phyloP scores from a whole-genome alignment of 2,888 invertebrate species.

The Sminthurinus aureus region DNA sequence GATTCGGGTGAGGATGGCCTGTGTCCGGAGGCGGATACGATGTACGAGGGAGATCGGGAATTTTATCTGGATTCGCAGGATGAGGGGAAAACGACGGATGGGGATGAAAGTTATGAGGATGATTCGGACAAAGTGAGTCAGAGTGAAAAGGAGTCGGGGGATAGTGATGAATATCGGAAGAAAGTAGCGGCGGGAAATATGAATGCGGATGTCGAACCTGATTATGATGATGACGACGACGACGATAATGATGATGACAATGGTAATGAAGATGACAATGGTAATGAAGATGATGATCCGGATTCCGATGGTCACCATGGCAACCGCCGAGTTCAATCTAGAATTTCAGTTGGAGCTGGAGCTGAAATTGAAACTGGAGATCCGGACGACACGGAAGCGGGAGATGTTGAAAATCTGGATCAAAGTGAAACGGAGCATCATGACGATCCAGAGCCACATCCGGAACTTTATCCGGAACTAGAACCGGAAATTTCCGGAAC shows the following conservation, averaged over 20 bases:
- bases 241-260: not conserved
- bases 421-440: too few species aligned
- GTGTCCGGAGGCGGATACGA: conserved; percentile 23
- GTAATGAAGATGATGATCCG: not conserved
- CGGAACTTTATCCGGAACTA: not conserved
- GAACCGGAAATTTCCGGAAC: not conserved
- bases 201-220: not conserved
- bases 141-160: conserved; percentile 5
- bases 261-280: not conserved
- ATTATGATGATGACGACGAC: not conserved
- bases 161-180: conserved; percentile 18
- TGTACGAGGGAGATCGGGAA: conserved; percentile 36
- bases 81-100: not conserved
- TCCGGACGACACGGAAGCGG: too few species aligned
- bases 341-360: too few species aligned
- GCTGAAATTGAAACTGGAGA: too few species aligned
- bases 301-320: not conserved
- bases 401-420: too few species aligned
- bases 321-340: not conserved
- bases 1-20: conserved; percentile 21
- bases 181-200: not conserved
- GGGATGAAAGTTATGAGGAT: not conserved
- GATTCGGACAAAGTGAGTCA: too few species aligned
- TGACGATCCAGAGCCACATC: not conserved
- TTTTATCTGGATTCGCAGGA: not conserved